Base-by-base conservation (phyloP, 2,888 invertebrate species). In the Dryadula phaetusa region DNA sequence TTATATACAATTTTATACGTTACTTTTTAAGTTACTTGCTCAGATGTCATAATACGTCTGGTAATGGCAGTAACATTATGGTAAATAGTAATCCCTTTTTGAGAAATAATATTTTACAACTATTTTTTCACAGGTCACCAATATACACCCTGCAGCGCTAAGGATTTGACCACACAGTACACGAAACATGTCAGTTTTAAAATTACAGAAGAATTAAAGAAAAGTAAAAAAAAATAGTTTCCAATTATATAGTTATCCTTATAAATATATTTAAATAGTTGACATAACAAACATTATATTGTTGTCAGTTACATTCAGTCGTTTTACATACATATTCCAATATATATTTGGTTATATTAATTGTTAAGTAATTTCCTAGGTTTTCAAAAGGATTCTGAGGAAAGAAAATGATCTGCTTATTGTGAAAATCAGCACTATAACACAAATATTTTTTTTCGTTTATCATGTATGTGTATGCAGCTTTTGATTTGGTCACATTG, bases 81-180 rank as follows among this genome's bases (percentile, higher is more conserved):
- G 42, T 37, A 62, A 62, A 5, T 22, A 3, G 42, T 37, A 62
- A 62, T 64, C 22, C 46, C 10, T 42, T 63, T 64, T 58, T 66
- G 14, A 58, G 40, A 18, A 62, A 16, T n/a, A 62, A 58, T 58
- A 64, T 64, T 54, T 37, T 25, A 54, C 61, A 34, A 12, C 25
- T 8, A 44, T 34, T 63, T 54, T 64, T 70, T 37, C 46, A 53
- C 56, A 60, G 42, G 53, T 40, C 49, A 28, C 54, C 88, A 87
- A 90, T 90, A 87, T 89, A 78, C 84, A 70, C 83, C 90, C 89
- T 79, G 88, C 71, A 76, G 89, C 65, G 88, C 77, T 82, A 80
- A 83, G 74, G 87, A 61, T 70, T 72, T 56, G 68, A 71, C 66
- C 83, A 88, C 75, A 76, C 16, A 28, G 16, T 44, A 61, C 53